Evolutionary conservation across 2,888 invertebrate genomes (phyloP), one percentile per base, ranked within the genome.

Genomic region (Danaus chrysippus): DNA sequence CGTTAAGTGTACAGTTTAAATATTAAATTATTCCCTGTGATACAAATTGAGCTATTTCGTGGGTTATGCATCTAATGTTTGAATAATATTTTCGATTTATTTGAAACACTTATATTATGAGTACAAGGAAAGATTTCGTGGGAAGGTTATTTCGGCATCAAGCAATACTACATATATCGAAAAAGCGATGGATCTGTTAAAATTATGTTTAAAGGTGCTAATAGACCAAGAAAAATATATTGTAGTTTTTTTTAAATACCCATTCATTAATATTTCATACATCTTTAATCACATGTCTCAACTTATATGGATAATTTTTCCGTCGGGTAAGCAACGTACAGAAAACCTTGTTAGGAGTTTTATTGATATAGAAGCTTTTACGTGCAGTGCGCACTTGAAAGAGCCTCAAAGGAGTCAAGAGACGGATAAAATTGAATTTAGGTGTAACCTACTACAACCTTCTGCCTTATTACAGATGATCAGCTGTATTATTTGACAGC

Each of bases 391-490:
- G 23, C 23, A 34, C 23, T 34, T 34, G 23, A 34, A 34, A 34
- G 23, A 34, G 23, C 49, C 17, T 9, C 17, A 17, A 49, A 49
- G 17, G 49, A 49, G 49, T 56, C 23, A 13, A 53, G 44, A 59
- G 44, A 59, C 56, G 17, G 59, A 60, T 49, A 56, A 54, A 59
- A 61, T 54, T 56, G 61, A 61, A 61, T 63, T 63, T 63, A 59
- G 58, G 58, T 23, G 34, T 57, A 59, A 49, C 43, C 52, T 57
- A 54, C 65, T 49, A 42, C 42, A 19, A 56, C 49, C 56, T 61
- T 55, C 49, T 60, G 55, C 59, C 52, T 59, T 42, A n/a, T 54
- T 63, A 61, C 56, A 56, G 56, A 62, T 60, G 44, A 66, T 59
- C 66, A 57, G 58, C 54, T 34, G 41, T 54, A 57, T 63, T 66